Conservation (phyloP, 2,113 vertebrate species). For the Axis porcinus region DNA sequence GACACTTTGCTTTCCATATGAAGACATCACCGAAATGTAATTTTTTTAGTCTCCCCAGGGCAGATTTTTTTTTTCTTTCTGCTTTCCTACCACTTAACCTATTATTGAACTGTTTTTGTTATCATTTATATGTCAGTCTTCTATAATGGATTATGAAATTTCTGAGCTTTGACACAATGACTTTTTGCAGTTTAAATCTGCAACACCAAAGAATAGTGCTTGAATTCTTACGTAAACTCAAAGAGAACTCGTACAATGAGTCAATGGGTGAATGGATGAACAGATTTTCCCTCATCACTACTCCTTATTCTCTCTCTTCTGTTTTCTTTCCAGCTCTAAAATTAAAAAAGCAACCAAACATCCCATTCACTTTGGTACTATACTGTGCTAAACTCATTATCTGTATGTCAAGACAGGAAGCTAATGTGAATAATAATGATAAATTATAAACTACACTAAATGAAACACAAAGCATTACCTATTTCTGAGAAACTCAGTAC, state of each 20-base stretch:
- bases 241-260: not conserved
- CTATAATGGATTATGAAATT: not conserved
- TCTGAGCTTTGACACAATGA: not conserved
- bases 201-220: not conserved
- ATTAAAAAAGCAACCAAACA: not conserved
- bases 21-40: not conserved
- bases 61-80: not conserved
- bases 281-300: not conserved
- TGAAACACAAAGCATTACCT: not conserved
- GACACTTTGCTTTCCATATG: not conserved
- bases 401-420: not conserved
- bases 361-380: not conserved
- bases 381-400: not conserved
- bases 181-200: not conserved
- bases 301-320: not conserved
- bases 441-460: not conserved
- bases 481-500: not conserved
- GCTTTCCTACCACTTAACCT: not conserved
- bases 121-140: not conserved
- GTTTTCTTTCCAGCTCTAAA: not conserved
- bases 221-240: not conserved
- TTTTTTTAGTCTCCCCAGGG: not conserved
- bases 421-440: not conserved
- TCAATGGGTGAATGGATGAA: not conserved
- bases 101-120: not conserved